phyloP scores from a whole-genome alignment of 1,140 invertebrate species.

The Yoshiicerus persimilis region DNA sequence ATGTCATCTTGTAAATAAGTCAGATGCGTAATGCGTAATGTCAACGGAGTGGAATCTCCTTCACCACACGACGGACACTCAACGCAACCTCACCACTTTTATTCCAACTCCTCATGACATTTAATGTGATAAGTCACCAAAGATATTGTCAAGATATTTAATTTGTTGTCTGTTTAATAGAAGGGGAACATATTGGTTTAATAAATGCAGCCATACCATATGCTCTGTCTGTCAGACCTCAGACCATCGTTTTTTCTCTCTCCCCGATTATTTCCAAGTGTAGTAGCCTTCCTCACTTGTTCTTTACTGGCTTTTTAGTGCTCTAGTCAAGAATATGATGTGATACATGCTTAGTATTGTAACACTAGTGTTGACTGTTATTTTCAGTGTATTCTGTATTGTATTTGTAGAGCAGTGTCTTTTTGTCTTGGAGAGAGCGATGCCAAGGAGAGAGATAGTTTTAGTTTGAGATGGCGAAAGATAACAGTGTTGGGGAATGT shows the following conservation, averaged over 20 bases:
- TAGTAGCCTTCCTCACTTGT: too few relatives aligned
- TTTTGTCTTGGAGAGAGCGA: background rate
- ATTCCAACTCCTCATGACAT: background rate
- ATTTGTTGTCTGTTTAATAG: conserved; percentile 15
- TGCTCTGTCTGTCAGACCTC: background rate
- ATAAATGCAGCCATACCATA: conserved; percentile 12
- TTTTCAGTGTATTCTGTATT: background rate
- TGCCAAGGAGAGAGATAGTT: background rate
- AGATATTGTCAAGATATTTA: conserved; percentile 5
- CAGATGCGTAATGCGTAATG: background rate
- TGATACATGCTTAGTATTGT: background rate
- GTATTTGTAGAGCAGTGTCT: background rate
- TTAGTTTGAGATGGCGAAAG: background rate
- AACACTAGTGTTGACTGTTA: background rate
- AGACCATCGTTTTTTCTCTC: background rate
- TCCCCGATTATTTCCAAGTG: background rate
- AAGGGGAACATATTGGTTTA: conserved; percentile 10
- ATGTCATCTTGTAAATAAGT: conserved; percentile 23
- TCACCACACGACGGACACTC: too few relatives aligned
- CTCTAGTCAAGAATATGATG: background rate
- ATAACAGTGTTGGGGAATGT: background rate
- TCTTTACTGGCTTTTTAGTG: background rate
- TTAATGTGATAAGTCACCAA: background rate
- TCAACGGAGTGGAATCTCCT: background rate
- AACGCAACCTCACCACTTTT: background rate